Base-by-base conservation (phyloP, 2,888 invertebrate species). In the Lasioglossum oenotherae region DNA sequence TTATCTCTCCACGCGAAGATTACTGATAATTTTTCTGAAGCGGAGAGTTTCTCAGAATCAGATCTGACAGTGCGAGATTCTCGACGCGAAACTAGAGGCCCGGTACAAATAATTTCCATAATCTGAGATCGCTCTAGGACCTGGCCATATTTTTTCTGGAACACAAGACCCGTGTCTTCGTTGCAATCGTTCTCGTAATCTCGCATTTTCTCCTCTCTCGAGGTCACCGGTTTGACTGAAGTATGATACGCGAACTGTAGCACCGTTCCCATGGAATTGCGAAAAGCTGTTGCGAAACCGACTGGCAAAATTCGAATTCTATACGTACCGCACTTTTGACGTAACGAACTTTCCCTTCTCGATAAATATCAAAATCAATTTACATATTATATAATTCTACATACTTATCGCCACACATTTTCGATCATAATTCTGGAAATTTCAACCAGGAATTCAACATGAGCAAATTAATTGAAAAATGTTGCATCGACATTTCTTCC, bases 71-170 rank as follows among this genome's bases (percentile, higher is more conserved):
- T 69, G 76, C 53, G 83, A 85, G 85, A 84, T 83, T 44, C 71
- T 46, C 77, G 16, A 53, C 49, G 74, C 49, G 75, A 74, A 71
- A 53, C 81, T 81, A 85, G 77, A 67, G 64, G 71, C 69, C 78
- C 77, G 57, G 35, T 85, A 76, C 83, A 86, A 90, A 90, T 89
- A 87, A 90, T 90, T 87, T 86, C 81, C 82, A 84, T 85, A 89
- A 90, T 90, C 90, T 90, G 80, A 53, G 86, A 90, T 90, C 90
- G 87, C 84, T 82, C 88, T 89, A 87, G 84, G 82, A 78, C 87
- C 76, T 69, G 86, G 60, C 78, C 83, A 80, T 88, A 90, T 84
- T 90, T 85, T 87, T 86, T 84, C 74, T 77, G 87, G 82, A 83
- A 85, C 85, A 53, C 73, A 84, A 89, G 78, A 84, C 41, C 71